phyloP scores from a whole-genome alignment of 2,113 vertebrate genomes.

The Romanogobio albipinnatus region DNA sequence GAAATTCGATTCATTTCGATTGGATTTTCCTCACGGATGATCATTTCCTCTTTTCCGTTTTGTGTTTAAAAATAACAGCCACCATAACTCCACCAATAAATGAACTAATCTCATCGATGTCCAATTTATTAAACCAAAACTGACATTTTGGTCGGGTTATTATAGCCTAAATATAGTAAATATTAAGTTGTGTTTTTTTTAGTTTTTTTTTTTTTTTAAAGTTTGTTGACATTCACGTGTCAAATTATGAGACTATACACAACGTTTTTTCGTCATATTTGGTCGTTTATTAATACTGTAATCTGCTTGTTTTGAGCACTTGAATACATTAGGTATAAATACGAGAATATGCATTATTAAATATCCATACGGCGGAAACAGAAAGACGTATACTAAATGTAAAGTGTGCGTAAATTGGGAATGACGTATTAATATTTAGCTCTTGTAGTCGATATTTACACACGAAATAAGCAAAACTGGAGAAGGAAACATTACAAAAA shows the following conservation, averaged over 20 bases:
- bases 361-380: not conserved
- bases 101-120: not conserved
- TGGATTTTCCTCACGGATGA: not conserved
- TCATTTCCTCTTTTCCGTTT: slow-evolving; percentile 5
- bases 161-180: not conserved
- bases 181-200: no score
- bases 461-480: not conserved
- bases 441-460: not conserved
- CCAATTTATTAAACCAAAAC: not conserved
- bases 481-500: not conserved
- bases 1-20: slow-evolving; percentile 25
- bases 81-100: slow-evolving; percentile 1
- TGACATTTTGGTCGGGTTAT: not conserved
- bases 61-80: not conserved
- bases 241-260: not conserved
- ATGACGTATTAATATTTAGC: not conserved
- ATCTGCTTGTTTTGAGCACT: not conserved
- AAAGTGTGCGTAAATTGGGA: not conserved
- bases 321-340: no score
- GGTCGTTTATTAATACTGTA: not conserved
- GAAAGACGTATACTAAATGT: not conserved
- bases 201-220: not conserved
- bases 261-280: not conserved
- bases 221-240: not conserved
- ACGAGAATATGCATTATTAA: not conserved